Conservation (phyloP, 64 coral and sea anemone species). For the Orbicella faveolata region DNA sequence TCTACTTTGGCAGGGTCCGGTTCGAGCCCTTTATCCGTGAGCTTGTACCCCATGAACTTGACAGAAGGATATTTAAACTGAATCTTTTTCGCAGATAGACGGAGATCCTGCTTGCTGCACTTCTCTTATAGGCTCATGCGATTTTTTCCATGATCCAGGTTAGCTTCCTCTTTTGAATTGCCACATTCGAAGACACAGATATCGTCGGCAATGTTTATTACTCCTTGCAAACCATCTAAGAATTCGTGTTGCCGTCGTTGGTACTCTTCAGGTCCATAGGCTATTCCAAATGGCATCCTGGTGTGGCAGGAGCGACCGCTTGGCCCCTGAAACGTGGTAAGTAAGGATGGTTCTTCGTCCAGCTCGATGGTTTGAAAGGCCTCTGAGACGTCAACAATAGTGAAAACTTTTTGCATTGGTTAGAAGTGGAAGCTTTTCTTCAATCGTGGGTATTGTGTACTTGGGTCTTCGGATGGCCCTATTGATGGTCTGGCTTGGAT, state of each 20-base stretch:
- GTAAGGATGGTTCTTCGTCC: not conserved
- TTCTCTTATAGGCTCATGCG: not conserved
- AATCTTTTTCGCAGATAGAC: not conserved
- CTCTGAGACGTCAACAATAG: conserved; percentile 7
- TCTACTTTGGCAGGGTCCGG: conserved; percentile 4
- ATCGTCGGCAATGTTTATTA: conserved; percentile 7
- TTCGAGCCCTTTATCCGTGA: not conserved
- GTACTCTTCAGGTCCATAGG: conserved; percentile 16
- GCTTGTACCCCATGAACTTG: conserved; percentile 29
- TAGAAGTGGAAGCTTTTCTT: not conserved
- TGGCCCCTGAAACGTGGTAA: conserved; percentile 36
- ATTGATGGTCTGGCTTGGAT: too few relatives aligned
- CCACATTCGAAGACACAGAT: conserved; percentile 6
- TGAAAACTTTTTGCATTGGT: conserved; percentile 8
- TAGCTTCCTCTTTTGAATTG: conserved; percentile 5
- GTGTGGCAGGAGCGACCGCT: conserved; percentile 5
- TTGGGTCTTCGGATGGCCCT: too few relatives aligned
- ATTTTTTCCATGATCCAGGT: conserved; percentile 6
- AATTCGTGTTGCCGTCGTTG: conserved; percentile 21
- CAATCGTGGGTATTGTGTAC: too few relatives aligned
- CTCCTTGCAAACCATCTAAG: not conserved
- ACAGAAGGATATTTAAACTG: conserved; percentile 11
- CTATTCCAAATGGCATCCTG: conserved; percentile 43
- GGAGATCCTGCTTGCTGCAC: not conserved
- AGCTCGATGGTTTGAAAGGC: not conserved